Evolutionary conservation across 2,888 invertebrate genomes (phyloP).

Genomic region (Tenthredo distinguenda): DNA sequence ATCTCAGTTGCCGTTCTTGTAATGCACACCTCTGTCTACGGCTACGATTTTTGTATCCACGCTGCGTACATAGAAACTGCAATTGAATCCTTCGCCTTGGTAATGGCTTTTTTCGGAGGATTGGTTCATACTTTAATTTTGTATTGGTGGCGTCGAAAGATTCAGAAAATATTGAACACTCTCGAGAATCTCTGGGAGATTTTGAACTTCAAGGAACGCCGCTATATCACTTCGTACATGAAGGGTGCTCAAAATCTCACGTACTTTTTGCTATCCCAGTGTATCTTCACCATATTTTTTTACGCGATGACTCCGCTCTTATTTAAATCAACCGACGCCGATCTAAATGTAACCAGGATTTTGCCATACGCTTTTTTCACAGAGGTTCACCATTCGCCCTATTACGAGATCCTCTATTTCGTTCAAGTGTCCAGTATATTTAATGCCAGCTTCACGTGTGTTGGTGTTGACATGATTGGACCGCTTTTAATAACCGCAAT

Average conservation of each 20-base stretch:
- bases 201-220: conserved; percentile 54
- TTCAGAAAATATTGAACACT: conserved; percentile 54
- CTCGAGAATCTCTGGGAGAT: conserved; percentile 61
- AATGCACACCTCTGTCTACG: background rate
- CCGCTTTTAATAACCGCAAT: conserved; percentile 60
- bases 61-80: conserved; percentile 42
- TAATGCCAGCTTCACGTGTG: conserved; percentile 58
- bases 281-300: conserved; percentile 57
- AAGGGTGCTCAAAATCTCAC: conserved; percentile 57
- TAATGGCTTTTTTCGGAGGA: conserved; percentile 54
- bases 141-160: conserved; percentile 27
- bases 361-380: conserved; percentile 61
- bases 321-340: conserved; percentile 43
- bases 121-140: conserved; percentile 53
- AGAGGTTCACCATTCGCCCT: conserved; percentile 59
- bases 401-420: conserved; percentile 61
- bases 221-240: conserved; percentile 51
- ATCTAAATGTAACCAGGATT: conserved; percentile 54
- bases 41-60: background rate
- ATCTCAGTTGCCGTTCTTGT: background rate
- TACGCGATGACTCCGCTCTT: conserved; percentile 57
- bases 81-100: conserved; percentile 56
- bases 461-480: conserved; percentile 60
- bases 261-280: conserved; percentile 58
- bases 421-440: conserved; percentile 57